Conservation (phyloP, 2,797 vertebrate genomes). For the Phalanger gymnotis region DNA sequence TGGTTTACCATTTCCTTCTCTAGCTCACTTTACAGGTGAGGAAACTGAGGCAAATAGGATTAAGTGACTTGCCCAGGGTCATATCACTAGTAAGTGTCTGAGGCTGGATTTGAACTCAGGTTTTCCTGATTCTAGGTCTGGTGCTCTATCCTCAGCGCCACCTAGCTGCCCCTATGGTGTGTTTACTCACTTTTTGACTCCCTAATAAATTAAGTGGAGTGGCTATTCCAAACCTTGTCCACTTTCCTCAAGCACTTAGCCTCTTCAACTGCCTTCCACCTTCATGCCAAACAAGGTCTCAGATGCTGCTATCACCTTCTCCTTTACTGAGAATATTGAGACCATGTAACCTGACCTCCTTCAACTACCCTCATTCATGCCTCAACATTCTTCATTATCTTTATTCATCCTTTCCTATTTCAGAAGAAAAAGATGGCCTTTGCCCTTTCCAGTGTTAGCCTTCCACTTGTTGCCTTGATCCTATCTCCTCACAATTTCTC, state of each 20-base stretch:
- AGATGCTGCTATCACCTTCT: not conserved
- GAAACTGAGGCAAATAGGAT: not conserved
- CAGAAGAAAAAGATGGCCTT: not conserved
- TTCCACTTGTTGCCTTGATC: not conserved
- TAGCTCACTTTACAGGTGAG: not conserved
- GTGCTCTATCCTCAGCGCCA: not conserved
- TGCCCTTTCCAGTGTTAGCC: not conserved
- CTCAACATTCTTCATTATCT: not conserved
- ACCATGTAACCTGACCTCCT: not conserved
- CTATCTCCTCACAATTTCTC: not conserved
- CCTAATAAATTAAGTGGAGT: not conserved
- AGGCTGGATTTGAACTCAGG: not conserved
- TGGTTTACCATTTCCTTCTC: not conserved
- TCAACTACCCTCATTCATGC: not conserved
- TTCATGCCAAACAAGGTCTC: not conserved
- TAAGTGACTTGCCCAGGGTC: not conserved
- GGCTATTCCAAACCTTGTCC: not conserved
- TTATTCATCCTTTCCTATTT: not conserved
- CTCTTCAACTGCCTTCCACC: not conserved
- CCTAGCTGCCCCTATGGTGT: not conserved
- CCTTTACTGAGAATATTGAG: not conserved
- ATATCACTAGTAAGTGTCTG: not conserved
- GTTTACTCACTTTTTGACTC: not conserved
- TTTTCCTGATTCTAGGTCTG: not conserved
- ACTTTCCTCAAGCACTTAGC: not conserved